Conservation (phyloP, 2,113 vertebrate genomes). For the Lophotis ruficrista region DNA sequence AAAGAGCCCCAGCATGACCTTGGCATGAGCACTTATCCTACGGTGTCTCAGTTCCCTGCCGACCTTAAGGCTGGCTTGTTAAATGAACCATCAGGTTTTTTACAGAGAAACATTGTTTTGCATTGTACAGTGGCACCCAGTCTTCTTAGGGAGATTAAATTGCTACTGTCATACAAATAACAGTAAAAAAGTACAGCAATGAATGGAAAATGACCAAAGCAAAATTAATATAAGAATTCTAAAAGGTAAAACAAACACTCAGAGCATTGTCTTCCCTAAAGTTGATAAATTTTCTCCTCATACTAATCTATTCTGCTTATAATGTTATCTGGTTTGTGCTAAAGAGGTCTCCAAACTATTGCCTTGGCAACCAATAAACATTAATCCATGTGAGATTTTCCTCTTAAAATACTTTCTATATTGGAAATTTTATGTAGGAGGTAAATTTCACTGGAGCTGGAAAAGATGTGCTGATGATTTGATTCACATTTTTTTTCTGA, state of each 20-base stretch:
- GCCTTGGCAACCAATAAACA: conserved; percentile 70
- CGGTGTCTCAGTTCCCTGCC: not conserved
- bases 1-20: not conserved
- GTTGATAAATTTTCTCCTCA: not conserved
- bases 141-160: not conserved
- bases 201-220: not conserved
- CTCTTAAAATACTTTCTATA: conserved; percentile 65
- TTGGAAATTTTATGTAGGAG: conserved; percentile 67
- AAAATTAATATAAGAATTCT: not conserved
- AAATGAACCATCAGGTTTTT: not conserved
- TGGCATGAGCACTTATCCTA: not conserved
- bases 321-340: conserved; percentile 52
- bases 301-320: conserved; percentile 39
- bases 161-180: not conserved
- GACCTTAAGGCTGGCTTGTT: not conserved
- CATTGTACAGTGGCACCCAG: not conserved
- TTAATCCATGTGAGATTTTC: conserved; percentile 67
- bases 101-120: not conserved
- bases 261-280: not conserved
- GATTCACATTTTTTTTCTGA: conserved; percentile 29
- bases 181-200: not conserved
- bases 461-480: conserved; percentile 35
- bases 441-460: conserved; percentile 59
- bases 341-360: conserved; percentile 59
- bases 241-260: not conserved